Percentiles rank a stretch among this genome's conserved stretches.
Conservation (phyloP, 1,140 invertebrate species). For the Pemphigus obesinymphae region DNA sequence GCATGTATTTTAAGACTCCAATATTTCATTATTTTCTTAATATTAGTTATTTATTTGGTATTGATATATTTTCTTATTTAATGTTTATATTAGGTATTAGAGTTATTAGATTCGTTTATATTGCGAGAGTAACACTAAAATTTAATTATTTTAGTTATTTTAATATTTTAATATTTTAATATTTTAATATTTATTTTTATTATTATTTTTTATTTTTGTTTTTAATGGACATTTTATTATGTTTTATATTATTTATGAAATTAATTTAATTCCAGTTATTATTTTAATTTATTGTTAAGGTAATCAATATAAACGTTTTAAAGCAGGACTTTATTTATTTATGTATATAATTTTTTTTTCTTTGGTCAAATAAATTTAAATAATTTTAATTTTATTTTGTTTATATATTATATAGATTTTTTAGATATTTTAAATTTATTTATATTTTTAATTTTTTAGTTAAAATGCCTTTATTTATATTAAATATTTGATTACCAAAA, state of each 20-base stretch:
- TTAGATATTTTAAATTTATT: neutral
- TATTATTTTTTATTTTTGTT: constrained; percentile 3
- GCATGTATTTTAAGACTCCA: neutral
- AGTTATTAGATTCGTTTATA: neutral
- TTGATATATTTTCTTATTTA: constrained; percentile 7
- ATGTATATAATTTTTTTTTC: neutral
- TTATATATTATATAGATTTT: neutral
- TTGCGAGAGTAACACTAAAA: neutral
- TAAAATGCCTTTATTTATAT: neutral
- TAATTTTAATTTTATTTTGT: neutral
- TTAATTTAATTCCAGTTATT: neutral
- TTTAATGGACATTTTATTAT: neutral
- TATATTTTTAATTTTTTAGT: neutral
- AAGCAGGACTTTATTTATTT: neutral
- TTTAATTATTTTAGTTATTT: neutral
- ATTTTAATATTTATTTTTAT: neutral
- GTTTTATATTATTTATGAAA: neutral
- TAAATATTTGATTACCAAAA: neutral
- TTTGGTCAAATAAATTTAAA: neutral
- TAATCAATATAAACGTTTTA: neutral
- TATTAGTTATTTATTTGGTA: constrained; percentile 4
- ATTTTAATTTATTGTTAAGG: neutral
- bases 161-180: neutral
- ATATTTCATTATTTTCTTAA: neutral
- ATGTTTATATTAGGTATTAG: neutral